phyloP scores from a whole-genome alignment of 2,888 invertebrate species.

The Cetonia aurata region DNA sequence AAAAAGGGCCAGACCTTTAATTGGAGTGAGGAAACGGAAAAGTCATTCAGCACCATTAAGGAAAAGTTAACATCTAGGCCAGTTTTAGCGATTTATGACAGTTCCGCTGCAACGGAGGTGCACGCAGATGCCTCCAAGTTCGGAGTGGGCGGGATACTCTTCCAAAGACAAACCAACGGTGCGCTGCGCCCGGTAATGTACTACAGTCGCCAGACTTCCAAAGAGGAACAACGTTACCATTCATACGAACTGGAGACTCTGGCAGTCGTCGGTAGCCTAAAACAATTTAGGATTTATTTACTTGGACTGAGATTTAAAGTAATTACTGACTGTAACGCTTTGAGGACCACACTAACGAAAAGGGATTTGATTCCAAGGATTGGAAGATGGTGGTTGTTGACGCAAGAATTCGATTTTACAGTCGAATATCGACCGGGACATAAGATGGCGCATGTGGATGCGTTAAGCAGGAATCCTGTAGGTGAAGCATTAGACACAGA shows the following conservation, averaged over 20 bases:
- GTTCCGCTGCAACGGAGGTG: conserved; percentile 44
- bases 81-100: conserved; percentile 24
- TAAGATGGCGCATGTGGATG: conserved; percentile 54
- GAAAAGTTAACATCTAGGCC: conserved; percentile 28
- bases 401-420: conserved; percentile 55
- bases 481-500: not conserved
- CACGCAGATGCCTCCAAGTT: conserved; percentile 50
- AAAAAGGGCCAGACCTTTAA: conserved; percentile 24
- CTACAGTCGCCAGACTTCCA: conserved; percentile 42
- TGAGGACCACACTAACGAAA: conserved; percentile 50
- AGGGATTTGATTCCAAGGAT: conserved; percentile 55
- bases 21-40: conserved; percentile 34
- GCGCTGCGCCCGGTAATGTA: conserved; percentile 45
- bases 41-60: conserved; percentile 39
- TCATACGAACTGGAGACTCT: not conserved
- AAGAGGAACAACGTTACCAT: not conserved
- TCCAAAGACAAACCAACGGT: conserved; percentile 32
- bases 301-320: no score
- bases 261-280: conserved; percentile 46
- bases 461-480: conserved; percentile 33
- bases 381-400: conserved; percentile 56
- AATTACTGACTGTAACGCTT: conserved; percentile 40
- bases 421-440: conserved; percentile 55
- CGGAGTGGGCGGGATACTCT: conserved; percentile 46
- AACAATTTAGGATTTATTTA: no score